Conservation (phyloP, 2,888 invertebrate genomes). For the Amphimallon solstitiale region DNA sequence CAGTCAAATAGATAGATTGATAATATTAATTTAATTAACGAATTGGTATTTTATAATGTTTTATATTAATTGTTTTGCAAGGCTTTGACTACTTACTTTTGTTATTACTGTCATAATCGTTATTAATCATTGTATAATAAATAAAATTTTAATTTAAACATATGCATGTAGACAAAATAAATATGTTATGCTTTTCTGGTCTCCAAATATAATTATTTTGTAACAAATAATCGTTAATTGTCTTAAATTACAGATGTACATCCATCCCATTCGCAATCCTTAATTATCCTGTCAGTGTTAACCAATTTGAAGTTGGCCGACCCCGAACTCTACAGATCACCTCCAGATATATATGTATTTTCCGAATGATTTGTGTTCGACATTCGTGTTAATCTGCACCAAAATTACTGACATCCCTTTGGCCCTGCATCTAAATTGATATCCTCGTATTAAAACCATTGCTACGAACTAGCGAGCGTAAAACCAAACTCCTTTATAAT, state of each 20-base stretch:
- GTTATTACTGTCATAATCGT: too few species aligned
- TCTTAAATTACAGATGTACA: not conserved
- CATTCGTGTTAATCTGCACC: slow-evolving; percentile 6
- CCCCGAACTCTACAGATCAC: not conserved
- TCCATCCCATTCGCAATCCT: not conserved
- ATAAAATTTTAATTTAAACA: too few species aligned
- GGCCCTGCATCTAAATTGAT: not conserved
- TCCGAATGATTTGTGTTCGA: slow-evolving; percentile 10
- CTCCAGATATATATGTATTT: not conserved
- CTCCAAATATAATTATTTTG: too few species aligned
- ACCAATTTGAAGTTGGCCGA: slow-evolving; percentile 14
- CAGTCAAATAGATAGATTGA: too few species aligned
- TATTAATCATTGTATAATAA: too few species aligned
- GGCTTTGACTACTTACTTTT: too few species aligned
- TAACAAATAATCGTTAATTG: too few species aligned
- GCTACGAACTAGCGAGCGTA: not conserved
- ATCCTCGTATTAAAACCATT: not conserved
- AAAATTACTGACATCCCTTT: not conserved
- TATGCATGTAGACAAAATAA: too few species aligned
- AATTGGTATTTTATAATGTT: too few species aligned
- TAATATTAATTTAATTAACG: too few species aligned
- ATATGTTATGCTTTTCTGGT: too few species aligned
- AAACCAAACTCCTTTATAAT: not conserved
- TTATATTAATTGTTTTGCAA: too few species aligned
- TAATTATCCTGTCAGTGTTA: slow-evolving; percentile 18